These are phyloP conservation scores for Tethya wilhelma DNA, from an alignment of 37 sponge, comb jelly and placozoan species.

Conservation along the genomic window DNA sequence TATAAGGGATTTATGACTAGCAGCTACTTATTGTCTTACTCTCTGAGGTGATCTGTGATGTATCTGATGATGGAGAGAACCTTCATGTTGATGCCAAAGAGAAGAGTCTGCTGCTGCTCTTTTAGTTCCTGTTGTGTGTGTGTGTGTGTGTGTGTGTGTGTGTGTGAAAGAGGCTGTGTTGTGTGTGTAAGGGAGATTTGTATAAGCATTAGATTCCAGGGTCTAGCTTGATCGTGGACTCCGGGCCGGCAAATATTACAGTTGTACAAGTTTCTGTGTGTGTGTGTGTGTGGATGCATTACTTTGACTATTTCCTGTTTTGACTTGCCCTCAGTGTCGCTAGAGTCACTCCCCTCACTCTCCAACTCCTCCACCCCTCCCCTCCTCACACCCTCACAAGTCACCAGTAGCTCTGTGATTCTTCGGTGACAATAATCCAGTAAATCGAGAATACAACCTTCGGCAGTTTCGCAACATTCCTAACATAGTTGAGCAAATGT, in stretches of 20 bases:
- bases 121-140: conserved; percentile 54
- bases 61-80: conserved; percentile 57
- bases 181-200: too few species aligned
- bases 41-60: conserved; percentile 58
- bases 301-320: conserved; percentile 2
- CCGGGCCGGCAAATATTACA: neutral
- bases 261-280: neutral
- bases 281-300: neutral
- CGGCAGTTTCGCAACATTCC: conserved; percentile 69
- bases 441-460: conserved; percentile 59
- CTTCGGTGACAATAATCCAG: conserved; percentile 80
- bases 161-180: neutral
- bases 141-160: neutral
- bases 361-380: neutral
- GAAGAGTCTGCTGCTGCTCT: conserved; percentile 23
- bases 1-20: too few species aligned
- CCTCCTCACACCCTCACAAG: conserved; percentile 13
- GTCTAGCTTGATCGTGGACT: too few species aligned
- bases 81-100: conserved; percentile 53
- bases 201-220: too few species aligned
- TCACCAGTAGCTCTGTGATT: conserved; percentile 27
- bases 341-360: conserved; percentile 2
- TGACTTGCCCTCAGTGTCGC: neutral
- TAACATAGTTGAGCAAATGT: too few species aligned
- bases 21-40: conserved; percentile 14